Evolutionary conservation across 1,140 invertebrate genomes (phyloP), one percentile per base, ranked within the genome.

Genomic region (Papilio aristodemus): DNA sequence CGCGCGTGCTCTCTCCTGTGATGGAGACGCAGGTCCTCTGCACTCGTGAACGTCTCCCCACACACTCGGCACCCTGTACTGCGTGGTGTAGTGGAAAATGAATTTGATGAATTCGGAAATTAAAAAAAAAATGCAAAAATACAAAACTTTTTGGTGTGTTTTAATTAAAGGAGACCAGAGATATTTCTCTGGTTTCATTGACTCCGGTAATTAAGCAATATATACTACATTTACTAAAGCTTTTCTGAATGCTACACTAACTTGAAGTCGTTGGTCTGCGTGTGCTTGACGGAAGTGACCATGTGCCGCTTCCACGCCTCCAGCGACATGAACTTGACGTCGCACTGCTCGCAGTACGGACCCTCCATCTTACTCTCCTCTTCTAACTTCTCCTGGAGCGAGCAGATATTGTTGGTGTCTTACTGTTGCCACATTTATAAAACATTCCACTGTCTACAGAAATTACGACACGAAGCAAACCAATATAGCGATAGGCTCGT

Each of bases 291-390:
- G 6, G 88, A 87, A 8, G 82, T 89, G 70, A 87, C 85, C 81
- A 89, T 83, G 69, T 90, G 88, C 7, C 86, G 70, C 67, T 85
- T 85, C 70, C 73, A 89, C 17, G 88, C 88, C 43, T 84, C 81
- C 57, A 39, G 64, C 0, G 83, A 84, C 0, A 77, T 60, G 69
- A 90, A 90, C 63, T 82, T 83, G 9, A 90, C 84, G 71, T 87
- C 85, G 64, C 88, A 90, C 27, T 76, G 68, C 41, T 72, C 74
- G 68, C 88, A 90, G 68, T 87, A 90, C 14, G 80, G 80, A 14
- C 76, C 71, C 0, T 76, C 72, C 0, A 72, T 68, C 10, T 67
- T 59, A 0, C 64, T 67, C 9, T 64, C 74, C 8, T 71, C 73
- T 39, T 72, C 74, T 3, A 66, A 64, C 32, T 70, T 71, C 27